Conservation (phyloP, 2,113 vertebrate species). For the Uria lomvia region DNA sequence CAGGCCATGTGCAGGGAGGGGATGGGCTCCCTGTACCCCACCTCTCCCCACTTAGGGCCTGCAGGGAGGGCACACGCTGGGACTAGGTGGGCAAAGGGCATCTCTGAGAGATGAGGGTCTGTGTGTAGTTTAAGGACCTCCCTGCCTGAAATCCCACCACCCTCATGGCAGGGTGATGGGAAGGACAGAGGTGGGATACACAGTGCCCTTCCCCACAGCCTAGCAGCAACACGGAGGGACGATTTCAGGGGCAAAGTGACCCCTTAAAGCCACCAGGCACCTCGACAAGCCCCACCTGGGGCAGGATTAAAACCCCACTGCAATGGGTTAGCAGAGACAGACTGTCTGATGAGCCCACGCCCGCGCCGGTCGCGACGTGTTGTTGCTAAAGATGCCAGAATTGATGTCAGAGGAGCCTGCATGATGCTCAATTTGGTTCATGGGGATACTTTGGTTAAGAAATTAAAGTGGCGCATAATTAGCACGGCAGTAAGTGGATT, state of each 20-base stretch:
- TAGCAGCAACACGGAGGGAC: neutral
- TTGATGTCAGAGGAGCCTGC: neutral
- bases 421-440: neutral
- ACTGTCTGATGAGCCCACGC: neutral
- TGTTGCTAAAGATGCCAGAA: conserved; percentile 9
- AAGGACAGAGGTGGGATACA: neutral
- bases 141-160: fast-evolving
- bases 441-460: neutral
- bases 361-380: fast-evolving
- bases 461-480: neutral
- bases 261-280: neutral
- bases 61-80: neutral
- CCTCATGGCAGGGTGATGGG: neutral
- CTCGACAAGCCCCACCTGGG: neutral
- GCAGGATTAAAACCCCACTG: neutral
- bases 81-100: neutral
- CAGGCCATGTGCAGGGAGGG: fast-evolving
- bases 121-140: neutral
- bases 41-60: neutral
- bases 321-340: neutral
- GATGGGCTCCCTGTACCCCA: neutral
- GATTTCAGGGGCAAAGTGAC: neutral
- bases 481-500: neutral
- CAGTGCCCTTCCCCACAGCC: neutral
- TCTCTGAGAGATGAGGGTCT: neutral